These are phyloP conservation scores for Drosophila kepulauana DNA, from an alignment of 1,140 invertebrate genomes.

Conservation along the genomic window DNA sequence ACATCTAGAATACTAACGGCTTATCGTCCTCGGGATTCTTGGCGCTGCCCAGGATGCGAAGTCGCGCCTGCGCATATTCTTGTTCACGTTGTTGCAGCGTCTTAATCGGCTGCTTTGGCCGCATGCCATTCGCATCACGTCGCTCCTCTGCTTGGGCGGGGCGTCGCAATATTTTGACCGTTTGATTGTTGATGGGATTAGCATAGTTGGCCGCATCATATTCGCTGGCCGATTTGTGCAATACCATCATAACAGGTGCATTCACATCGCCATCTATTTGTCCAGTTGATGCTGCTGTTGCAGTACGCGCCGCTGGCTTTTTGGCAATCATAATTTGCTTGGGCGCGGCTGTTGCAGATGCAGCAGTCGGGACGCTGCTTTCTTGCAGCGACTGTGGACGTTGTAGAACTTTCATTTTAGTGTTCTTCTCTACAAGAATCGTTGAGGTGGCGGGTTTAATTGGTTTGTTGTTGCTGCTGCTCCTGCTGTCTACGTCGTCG, in stretches of 20 bases:
- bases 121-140: conserved; percentile 85
- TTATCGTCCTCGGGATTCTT: conserved; percentile 90
- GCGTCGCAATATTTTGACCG: conserved; percentile 93
- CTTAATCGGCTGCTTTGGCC: conserved; percentile 91
- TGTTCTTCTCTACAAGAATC: background rate
- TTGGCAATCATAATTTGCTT: conserved; percentile 86
- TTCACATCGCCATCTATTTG: conserved; percentile 68
- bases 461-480: conserved; percentile 19
- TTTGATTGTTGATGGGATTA: conserved; percentile 88
- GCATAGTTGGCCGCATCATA: conserved; percentile 86
- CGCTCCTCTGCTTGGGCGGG: conserved; percentile 88
- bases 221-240: conserved; percentile 78
- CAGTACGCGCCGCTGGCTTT: conserved; percentile 66
- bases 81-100: conserved; percentile 94
- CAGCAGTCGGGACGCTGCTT: background rate
- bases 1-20: conserved; percentile 86
- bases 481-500: background rate
- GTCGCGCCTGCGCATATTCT: conserved; percentile 94
- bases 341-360: conserved; percentile 68
- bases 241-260: conserved; percentile 77
- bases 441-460: conserved; percentile 23
- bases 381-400: conserved; percentile 80
- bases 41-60: conserved; percentile 93
- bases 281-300: background rate
- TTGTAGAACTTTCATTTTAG: conserved; percentile 85